Evolutionary conservation across 2,113 vertebrate species (phyloP), one percentile per base, ranked within the genome.

Genomic region (Heptranchias perlo): DNA sequence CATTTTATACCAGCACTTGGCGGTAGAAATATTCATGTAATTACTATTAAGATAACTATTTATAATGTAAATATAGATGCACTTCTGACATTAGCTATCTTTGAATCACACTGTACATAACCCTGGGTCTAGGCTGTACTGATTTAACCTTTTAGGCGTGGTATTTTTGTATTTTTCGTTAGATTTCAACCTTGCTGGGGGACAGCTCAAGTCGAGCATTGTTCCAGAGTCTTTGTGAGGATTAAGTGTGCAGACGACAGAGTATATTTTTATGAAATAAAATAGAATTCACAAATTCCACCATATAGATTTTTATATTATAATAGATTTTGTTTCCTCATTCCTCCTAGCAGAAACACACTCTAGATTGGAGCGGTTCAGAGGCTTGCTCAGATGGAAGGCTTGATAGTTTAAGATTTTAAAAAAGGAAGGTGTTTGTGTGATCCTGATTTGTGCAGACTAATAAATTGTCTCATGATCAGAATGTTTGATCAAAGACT

Each of bases 1-100:
- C 84, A 87, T 49, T 87, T 87, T 96, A 47, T 96, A 96, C 95
- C 96, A 96, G 97, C 97, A 97, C 97, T 97, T 86, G 86, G 84
- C 64, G 78, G 69, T 95, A 96, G 95, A 62, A 61, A 97, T 96
- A 96, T 96, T 97, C 97, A 25, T 96, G n/a, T 84, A 95, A 95
- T 95, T 95, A 95, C 94, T 94, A 89, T 96, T 89, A 89, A 97
- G 96, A 96, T 18, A 96, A 97, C 96, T 97, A 96, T 97, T 96
- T 97, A 97, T 97, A 97, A 97, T 98, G 97, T 98, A 98, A 97
- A 97, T 97, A 97, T 96, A 95, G 94, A 95, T 73, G 35, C 47
- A 52, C 65, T 95, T 95, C 93, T 94, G 64, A 31, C 94, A 52
- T 47, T 95, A 95, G 94, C 64, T 95, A 35, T 95, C 64, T 69